A percentile compares a stretch with the other conserved stretches of the same genome.
phyloP scores from a whole-genome alignment of 2,797 vertebrate genomes.

The Pseudocheirus occidentalis region DNA sequence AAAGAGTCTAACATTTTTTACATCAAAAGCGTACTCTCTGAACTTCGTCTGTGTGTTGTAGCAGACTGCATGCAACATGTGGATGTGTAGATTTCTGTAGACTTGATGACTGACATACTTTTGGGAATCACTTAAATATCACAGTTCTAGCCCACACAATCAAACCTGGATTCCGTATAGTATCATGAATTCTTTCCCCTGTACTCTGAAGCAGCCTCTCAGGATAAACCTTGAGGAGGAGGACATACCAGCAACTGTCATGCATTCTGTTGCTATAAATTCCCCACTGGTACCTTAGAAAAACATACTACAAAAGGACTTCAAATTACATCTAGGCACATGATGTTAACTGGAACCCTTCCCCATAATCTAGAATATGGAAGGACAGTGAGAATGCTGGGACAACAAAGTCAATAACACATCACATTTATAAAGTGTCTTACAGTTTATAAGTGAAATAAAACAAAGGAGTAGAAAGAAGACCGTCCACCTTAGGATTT shows the following conservation, averaged over 20 bases:
- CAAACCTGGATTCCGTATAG: background rate
- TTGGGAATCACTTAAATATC: constrained; percentile 37
- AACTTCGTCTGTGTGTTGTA: background rate
- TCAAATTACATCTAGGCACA: background rate
- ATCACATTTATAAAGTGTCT: background rate
- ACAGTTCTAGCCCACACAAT: background rate
- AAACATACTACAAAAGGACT: background rate
- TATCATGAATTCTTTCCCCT: background rate
- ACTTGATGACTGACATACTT: constrained; percentile 50
- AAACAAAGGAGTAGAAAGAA: background rate
- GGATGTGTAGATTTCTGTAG: constrained; percentile 38
- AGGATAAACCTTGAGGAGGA: background rate
- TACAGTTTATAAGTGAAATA: background rate
- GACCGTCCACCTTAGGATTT: background rate
- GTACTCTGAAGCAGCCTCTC: background rate
- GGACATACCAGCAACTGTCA: background rate
- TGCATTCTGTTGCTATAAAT: background rate
- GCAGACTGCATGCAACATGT: background rate
- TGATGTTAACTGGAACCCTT: background rate
- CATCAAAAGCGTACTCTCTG: constrained; percentile 47
- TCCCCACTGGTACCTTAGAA: background rate
- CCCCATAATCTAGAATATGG: background rate
- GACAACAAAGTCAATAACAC: background rate
- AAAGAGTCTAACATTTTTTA: constrained; percentile 22
- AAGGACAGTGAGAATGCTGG: background rate